phyloP scores from a whole-genome alignment of 1,140 invertebrate species.

The Drosophila pectinifera region DNA sequence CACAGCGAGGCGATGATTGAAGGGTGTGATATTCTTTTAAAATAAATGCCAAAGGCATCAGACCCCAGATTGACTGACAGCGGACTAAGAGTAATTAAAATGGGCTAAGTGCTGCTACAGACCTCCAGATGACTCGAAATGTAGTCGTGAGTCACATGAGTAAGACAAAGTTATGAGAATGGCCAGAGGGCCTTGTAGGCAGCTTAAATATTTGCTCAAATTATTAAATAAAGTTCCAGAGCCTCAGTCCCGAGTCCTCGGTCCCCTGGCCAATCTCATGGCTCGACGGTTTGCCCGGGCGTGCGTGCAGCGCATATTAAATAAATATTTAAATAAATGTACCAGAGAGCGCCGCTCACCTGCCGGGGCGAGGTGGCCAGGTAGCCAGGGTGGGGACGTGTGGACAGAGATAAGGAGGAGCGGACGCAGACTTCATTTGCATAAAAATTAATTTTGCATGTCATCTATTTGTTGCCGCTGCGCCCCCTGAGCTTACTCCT shows the following conservation, averaged over 20 bases:
- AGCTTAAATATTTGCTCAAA: slow-evolving; percentile 72
- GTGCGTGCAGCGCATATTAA: slow-evolving; percentile 74
- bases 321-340: slow-evolving; percentile 80
- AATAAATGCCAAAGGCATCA: slow-evolving; percentile 11
- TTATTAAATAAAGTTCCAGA: slow-evolving; percentile 64
- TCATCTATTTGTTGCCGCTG: slow-evolving; percentile 73
- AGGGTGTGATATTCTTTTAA: slow-evolving; percentile 20
- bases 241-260: slow-evolving; percentile 1
- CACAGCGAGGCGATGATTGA: slow-evolving; percentile 2
- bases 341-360: slow-evolving; percentile 27
- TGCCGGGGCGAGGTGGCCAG: slow-evolving; percentile 1
- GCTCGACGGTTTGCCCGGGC: slow-evolving; percentile 49
- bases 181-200: slow-evolving; percentile 21
- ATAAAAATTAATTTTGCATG: slow-evolving; percentile 84
- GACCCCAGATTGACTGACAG: slow-evolving; percentile 38
- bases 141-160: slow-evolving; percentile 1
- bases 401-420: slow-evolving; percentile 1
- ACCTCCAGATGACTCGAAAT: not conserved
- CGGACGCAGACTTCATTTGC: slow-evolving; percentile 62
- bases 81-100: slow-evolving; percentile 19
- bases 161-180: slow-evolving; percentile 3
- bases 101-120: slow-evolving; percentile 6
- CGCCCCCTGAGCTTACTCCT: slow-evolving; percentile 48
- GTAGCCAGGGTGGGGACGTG: slow-evolving; percentile 6
- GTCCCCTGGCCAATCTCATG: slow-evolving; percentile 43